Base-by-base conservation (phyloP, 2,888 invertebrate genomes). In the Trichacis sp. region DNA sequence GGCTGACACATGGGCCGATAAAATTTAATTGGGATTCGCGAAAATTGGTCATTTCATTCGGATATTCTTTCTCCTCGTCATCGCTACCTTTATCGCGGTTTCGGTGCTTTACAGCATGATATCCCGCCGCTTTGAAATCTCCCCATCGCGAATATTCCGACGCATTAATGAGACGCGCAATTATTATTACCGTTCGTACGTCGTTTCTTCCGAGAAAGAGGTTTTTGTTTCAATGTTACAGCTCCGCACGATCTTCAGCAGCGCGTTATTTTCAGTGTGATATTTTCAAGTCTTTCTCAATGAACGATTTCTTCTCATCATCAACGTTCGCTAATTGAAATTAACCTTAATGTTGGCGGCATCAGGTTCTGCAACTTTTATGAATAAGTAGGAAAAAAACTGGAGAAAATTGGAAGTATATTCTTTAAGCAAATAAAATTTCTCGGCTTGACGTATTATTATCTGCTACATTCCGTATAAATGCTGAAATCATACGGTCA, bases 1-100 rank as follows among this genome's bases (percentile, higher is more conserved):
- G 59, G 59, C 55, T 59, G 47, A 55, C 58, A 64, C 64, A 54
- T 58, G 45, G 40, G 47, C 15, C 64, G 59, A 64, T 64, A 64
- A 64, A 64, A 60, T 64, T 64, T 64, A 64, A 64, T 64, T 64
- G 64, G 64, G 64, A 51, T 33, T 60, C 64, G 49, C 59, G 52
- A 15, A 64, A 64, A 60, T 47, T 51, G 59, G 51, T 55, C 42
- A 40, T 64, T 64, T 60, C 55, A 40, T 58, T 64, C 43, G 55
- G 40, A 51, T 59, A 55, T 42, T 14, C 42, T 8, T 42, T 42
- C 17, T 9, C 12, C 8, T 17, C 42, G 42, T 17, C 12, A 65
- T 64, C 14, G 60, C 55, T 51, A 46, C 64, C 63, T 54, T 52
- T 50, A 46, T 56, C 52, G 36, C 29, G 42, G 56, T 49, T 60